phyloP scores from a whole-genome alignment of 1,140 invertebrate genomes.

The Drosophila sp. region DNA sequence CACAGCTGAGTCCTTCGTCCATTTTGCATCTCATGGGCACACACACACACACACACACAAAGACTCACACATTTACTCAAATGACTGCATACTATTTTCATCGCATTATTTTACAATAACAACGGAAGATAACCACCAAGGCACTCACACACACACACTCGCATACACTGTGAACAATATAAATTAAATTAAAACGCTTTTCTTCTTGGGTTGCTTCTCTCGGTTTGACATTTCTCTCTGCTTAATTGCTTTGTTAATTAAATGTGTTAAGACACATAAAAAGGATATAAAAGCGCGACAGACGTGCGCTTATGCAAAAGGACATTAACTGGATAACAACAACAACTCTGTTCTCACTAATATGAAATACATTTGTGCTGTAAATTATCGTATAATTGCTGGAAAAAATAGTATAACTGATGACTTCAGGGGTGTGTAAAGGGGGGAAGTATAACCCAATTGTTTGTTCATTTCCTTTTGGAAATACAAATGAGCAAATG shows the following conservation, averaged over 20 bases:
- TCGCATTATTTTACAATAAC: constrained; percentile 63
- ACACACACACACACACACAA: constrained; percentile 27
- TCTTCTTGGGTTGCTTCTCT: constrained; percentile 40
- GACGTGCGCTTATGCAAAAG: constrained; percentile 64
- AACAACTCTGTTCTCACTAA: constrained; percentile 48
- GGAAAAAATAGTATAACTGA: constrained; percentile 35
- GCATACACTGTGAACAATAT: constrained; percentile 36
- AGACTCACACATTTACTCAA: constrained; percentile 21
- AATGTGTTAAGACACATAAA: constrained; percentile 75
- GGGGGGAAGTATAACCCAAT: constrained; percentile 40
- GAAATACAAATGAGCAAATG: constrained; percentile 65
- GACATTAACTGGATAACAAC: constrained; percentile 77
- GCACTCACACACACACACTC: constrained; percentile 7
- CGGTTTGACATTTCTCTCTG: constrained; percentile 72
- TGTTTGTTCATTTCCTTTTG: constrained; percentile 57
- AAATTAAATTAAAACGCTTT: constrained; percentile 77
- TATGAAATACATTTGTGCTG: constrained; percentile 72
- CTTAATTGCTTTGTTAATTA: constrained; percentile 83
- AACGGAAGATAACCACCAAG: constrained; percentile 32
- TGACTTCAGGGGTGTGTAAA: background rate
- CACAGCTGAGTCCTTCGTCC: constrained; percentile 54
- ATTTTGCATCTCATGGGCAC: constrained; percentile 38
- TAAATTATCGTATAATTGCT: constrained; percentile 75
- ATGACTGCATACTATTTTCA: constrained; percentile 56
- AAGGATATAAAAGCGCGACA: constrained; percentile 67